A percentile compares a stretch with the other conserved stretches of the same genome.
phyloP scores from a whole-genome alignment of 2,113 vertebrate species.

The Ellobius talpinus region DNA sequence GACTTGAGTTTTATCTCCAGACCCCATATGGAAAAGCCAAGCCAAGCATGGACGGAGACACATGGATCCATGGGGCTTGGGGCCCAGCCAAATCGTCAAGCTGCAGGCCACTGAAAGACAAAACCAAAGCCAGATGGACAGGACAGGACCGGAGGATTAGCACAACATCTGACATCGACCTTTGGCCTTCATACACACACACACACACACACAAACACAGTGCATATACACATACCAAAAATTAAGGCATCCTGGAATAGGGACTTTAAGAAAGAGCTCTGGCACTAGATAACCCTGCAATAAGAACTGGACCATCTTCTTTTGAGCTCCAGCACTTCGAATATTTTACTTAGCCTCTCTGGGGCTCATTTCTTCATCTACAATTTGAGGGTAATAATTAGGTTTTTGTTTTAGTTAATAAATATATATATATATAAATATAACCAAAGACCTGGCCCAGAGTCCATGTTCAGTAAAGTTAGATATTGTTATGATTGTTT shows the following conservation, averaged over 20 bases:
- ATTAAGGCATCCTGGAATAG: not conserved
- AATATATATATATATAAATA: not conserved
- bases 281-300: not conserved
- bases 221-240: not conserved
- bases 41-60: not conserved
- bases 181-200: not conserved
- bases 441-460: not conserved
- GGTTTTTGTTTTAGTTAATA: conserved; percentile 1
- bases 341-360: not conserved
- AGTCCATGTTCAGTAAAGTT: not conserved
- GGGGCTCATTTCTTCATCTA: conserved; percentile 21
- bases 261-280: not conserved
- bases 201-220: not conserved
- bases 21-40: too few relatives aligned
- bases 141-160: not conserved
- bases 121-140: not conserved
- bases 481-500: not conserved
- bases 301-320: not conserved
- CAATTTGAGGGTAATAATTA: not conserved
- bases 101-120: not conserved
- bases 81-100: not conserved
- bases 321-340: not conserved
- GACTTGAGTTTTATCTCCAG: not conserved
- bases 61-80: not conserved
- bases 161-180: not conserved